Evolutionary conservation across 2,113 vertebrate genomes (phyloP), one percentile per base, ranked within the genome.

Genomic region (Elanus axillaris): DNA sequence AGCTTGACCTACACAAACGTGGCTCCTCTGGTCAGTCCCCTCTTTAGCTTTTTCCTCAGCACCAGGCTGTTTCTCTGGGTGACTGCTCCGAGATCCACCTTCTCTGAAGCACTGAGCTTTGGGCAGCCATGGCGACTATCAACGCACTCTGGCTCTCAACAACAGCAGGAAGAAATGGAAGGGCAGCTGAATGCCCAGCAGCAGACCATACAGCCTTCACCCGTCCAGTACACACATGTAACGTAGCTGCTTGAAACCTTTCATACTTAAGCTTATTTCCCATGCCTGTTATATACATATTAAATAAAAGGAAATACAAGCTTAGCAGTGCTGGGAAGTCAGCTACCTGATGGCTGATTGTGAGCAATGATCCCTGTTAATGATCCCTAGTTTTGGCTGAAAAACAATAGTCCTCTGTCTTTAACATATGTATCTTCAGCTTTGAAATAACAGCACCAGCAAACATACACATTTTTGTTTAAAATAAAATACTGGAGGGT

Each of bases 81-180:
- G 1, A 5, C 23, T 47, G 64, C 71, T 64, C 32, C 16, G 25
- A 67, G 58, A 58, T 17, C 48, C 18, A 21, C 56, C 36, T 66
- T 27, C 67, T 62, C 16, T 0, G 2, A 36, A 88, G 45, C 75
- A 3, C 36, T 1, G 1, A 6, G 68, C 88, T 86, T 14, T 6
- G 86, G 85, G 88, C 88, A 73, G 40, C 42, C 15, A 0, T 32
- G 23, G 56, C 76, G 80, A 68, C 69, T 75, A 32, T n/a, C 67
- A 36, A 1, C 0, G 0, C 1, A 0, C 43, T 27, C 38, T 15
- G 50, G 29, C 52, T 66, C 50, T 50, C 56, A 64, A 7, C 20
- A 52, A 38, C 27, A 36, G 66, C 40, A 40, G 66, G 21, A 40
- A 23, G 52, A 67, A 69, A 48, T 13, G 31, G 60, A 38, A 72